phyloP scores from a whole-genome alignment of 2,888 invertebrate species.

The Phytoseiulus persimilis region DNA sequence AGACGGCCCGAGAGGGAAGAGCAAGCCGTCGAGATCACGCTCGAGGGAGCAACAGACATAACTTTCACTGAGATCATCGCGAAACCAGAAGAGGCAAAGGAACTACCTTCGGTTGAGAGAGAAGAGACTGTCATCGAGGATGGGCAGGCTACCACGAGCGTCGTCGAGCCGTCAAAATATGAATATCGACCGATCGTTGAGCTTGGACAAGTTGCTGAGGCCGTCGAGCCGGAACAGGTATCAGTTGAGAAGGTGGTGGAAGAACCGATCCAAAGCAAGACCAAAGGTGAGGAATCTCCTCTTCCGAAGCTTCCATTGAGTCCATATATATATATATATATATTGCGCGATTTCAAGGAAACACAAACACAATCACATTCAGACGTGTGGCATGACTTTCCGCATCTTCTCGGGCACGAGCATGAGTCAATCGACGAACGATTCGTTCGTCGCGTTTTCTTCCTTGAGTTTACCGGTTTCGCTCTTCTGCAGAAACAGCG shows the following conservation, averaged over 20 bases:
- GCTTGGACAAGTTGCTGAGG: too few species aligned
- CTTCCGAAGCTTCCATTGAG: not conserved
- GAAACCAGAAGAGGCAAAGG: slow-evolving; percentile 9
- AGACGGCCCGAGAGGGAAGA: not conserved
- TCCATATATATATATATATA: too few species aligned
- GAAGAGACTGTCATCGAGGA: not conserved
- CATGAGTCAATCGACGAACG: not conserved
- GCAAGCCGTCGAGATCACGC: not conserved
- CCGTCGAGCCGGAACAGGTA: not conserved
- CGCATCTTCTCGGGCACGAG: not conserved
- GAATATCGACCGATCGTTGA: not conserved
- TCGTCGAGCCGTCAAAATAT: not conserved
- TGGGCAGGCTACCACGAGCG: not conserved
- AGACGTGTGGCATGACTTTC: not conserved
- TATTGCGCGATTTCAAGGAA: not conserved
- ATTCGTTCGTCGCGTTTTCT: not conserved
- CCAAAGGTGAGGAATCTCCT: slow-evolving; percentile 16
- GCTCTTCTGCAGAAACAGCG: slow-evolving; percentile 7
- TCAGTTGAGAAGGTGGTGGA: not conserved
- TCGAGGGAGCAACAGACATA: not conserved
- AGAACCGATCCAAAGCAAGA: slow-evolving; percentile 38
- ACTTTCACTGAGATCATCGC: not conserved
- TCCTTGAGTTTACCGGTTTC: not conserved
- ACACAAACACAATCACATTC: not conserved
- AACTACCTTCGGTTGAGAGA: not conserved